A percentile compares a stretch with the other conserved stretches of the same genome.
These are phyloP conservation scores for Empis stercorea DNA, from an alignment of 2,888 invertebrate species.

Conservation along the genomic window DNA sequence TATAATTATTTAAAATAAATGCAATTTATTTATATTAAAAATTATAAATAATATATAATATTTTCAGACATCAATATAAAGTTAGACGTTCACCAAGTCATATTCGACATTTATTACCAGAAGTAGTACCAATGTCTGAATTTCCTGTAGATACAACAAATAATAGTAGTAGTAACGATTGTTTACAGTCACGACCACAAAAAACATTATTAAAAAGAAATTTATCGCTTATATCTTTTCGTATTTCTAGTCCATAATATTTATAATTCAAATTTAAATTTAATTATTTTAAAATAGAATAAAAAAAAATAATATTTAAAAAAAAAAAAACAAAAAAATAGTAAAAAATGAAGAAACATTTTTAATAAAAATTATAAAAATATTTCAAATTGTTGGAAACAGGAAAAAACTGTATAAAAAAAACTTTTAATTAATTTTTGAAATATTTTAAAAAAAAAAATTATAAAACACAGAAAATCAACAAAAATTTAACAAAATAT, in stretches of 20 bases:
- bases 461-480: too few relatives aligned
- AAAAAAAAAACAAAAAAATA: too few relatives aligned
- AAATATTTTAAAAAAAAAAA: too few relatives aligned
- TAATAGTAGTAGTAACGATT: slow-evolving; percentile 20
- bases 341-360: not conserved
- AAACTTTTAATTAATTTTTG: too few relatives aligned
- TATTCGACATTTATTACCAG: slow-evolving; percentile 33
- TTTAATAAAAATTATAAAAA: too few relatives aligned
- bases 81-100: slow-evolving; percentile 33
- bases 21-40: not conserved
- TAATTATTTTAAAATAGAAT: too few relatives aligned
- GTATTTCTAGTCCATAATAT: slow-evolving; percentile 22
- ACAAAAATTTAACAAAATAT: too few relatives aligned
- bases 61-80: slow-evolving; percentile 31
- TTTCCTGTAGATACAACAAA: slow-evolving; percentile 30
- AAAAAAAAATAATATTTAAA: too few relatives aligned
- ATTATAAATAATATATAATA: not conserved
- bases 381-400: too few relatives aligned
- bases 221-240: slow-evolving; percentile 34
- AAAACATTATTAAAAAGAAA: slow-evolving; percentile 30
- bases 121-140: slow-evolving; percentile 36
- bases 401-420: too few relatives aligned
- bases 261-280: not conserved
- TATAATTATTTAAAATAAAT: too few relatives aligned
- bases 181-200: slow-evolving; percentile 20